These are phyloP conservation scores for Schizaphis graminum DNA, from an alignment of 2,888 invertebrate genomes.

Conservation along the genomic window DNA sequence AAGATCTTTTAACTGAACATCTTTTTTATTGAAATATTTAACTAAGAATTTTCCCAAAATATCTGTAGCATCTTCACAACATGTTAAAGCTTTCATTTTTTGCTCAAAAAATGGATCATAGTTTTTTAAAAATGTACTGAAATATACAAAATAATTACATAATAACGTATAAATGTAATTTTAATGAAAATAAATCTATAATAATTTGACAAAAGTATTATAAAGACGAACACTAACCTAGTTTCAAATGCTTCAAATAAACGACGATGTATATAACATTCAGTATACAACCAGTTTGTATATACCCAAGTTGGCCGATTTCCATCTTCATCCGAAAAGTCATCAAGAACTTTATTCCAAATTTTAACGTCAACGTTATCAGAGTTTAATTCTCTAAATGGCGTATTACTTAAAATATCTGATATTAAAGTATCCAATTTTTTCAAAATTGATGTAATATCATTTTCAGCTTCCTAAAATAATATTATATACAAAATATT, in stretches of 20 bases:
- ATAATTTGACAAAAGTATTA: background rate
- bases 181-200: background rate
- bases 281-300: constrained; percentile 88
- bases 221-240: constrained; percentile 73
- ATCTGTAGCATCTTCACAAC: constrained; percentile 71
- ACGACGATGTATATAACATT: constrained; percentile 90
- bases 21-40: constrained; percentile 34
- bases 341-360: constrained; percentile 54
- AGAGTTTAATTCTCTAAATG: constrained; percentile 53
- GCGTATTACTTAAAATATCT: constrained; percentile 50
- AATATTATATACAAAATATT: background rate
- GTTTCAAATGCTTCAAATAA: constrained; percentile 75
- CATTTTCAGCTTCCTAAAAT: constrained; percentile 54
- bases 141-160: constrained; percentile 68
- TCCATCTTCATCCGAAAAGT: constrained; percentile 67
- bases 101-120: constrained; percentile 86
- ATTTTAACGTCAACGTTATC: constrained; percentile 50
- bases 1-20: background rate
- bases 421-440: constrained; percentile 40
- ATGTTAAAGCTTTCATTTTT: constrained; percentile 78
- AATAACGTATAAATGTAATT: background rate
- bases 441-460: constrained; percentile 26
- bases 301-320: constrained; percentile 76
- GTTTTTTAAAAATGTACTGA: constrained; percentile 75
- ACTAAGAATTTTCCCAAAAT: constrained; percentile 49